phyloP scores from a whole-genome alignment of 1,140 invertebrate genomes.

The Drosophila teissieri region DNA sequence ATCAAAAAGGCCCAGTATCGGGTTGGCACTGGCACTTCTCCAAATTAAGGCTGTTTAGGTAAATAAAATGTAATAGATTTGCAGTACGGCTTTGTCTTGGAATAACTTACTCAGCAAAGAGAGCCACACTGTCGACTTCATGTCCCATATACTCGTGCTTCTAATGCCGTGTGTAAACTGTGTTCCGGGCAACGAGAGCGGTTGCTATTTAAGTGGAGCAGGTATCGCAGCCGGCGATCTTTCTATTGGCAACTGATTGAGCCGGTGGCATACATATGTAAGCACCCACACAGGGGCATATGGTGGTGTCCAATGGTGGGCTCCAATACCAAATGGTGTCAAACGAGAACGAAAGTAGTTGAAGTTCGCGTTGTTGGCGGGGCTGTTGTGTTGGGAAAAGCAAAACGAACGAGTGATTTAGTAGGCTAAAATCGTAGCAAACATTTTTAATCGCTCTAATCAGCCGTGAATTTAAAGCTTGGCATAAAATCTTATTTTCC shows the following conservation, averaged over 20 bases:
- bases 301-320: constrained; percentile 36
- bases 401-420: neutral
- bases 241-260: constrained; percentile 37
- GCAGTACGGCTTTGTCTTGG: neutral
- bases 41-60: constrained; percentile 12
- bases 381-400: constrained; percentile 15
- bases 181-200: constrained; percentile 38
- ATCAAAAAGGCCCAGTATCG: constrained; percentile 62
- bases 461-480: neutral
- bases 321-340: constrained; percentile 20
- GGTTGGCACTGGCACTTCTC: constrained; percentile 36
- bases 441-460: neutral
- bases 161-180: constrained; percentile 43
- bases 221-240: constrained; percentile 55
- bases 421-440: neutral
- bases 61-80: neutral
- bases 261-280: constrained; percentile 41
- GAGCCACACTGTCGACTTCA: constrained; percentile 39
- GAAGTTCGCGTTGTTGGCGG: constrained; percentile 19
- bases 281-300: constrained; percentile 63
- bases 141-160: constrained; percentile 36
- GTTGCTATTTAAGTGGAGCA: constrained; percentile 58
- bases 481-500: constrained; percentile 5
- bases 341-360: constrained; percentile 57
- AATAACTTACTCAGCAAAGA: constrained; percentile 47